Conservation (phyloP, 2,797 vertebrate genomes). For the Antrozous pallidus region DNA sequence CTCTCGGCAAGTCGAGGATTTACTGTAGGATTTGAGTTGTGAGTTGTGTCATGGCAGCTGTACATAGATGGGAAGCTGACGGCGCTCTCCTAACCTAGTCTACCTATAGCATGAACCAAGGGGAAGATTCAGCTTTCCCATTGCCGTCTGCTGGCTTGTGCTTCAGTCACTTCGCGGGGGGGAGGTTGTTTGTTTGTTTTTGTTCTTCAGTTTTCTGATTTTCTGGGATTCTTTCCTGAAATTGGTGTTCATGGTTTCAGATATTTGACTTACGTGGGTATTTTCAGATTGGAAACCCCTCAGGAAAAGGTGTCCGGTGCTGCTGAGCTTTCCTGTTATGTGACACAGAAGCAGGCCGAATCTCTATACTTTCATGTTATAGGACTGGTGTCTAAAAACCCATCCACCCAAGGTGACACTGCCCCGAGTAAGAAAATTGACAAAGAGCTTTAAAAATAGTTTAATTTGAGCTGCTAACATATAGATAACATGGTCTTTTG, state of each 20-base stretch:
- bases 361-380: background rate
- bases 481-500: background rate
- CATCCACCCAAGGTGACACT: background rate
- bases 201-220: conserved; percentile 20
- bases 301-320: background rate
- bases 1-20: background rate
- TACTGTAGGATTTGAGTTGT: background rate
- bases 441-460: conserved; percentile 17
- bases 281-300: background rate
- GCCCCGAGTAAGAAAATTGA: background rate
- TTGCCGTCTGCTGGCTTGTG: background rate
- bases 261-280: background rate
- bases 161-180: background rate
- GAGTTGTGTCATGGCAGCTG: background rate
- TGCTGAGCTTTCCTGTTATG: background rate
- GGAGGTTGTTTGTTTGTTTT: background rate
- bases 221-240: conserved; percentile 9
- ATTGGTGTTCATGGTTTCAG: background rate
- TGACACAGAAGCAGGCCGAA: background rate
- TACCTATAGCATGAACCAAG: background rate
- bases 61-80: background rate
- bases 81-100: background rate
- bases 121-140: background rate
- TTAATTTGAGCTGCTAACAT: background rate
- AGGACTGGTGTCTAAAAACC: background rate